These are phyloP conservation scores for Sabellastarte sp. DNA, from an alignment of 2,888 invertebrate genomes.

Conservation along the genomic window DNA sequence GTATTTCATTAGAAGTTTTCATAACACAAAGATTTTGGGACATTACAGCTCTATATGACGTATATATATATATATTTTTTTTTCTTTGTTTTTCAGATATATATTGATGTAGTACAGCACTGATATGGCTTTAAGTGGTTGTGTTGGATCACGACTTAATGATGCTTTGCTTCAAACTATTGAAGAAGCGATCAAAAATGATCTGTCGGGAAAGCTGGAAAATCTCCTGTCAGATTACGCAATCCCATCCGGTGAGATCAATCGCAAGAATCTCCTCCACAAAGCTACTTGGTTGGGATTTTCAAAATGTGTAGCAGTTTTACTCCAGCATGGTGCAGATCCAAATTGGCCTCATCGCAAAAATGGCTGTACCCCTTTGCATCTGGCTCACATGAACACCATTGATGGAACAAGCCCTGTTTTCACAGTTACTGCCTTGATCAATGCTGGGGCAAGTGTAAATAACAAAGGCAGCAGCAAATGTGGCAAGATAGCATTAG, in stretches of 20 bases:
- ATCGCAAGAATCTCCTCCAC: conserved; percentile 25
- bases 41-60: too few species aligned
- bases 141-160: conserved; percentile 20
- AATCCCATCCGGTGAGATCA: conserved; percentile 15
- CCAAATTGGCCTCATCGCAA: conserved; percentile 27
- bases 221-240: conserved; percentile 14
- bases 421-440: conserved; percentile 23
- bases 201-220: conserved; percentile 18
- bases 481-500: conserved; percentile 26
- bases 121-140: conserved; percentile 27
- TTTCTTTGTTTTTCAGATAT: too few species aligned
- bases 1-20: too few species aligned
- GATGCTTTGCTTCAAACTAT: conserved; percentile 25
- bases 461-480: conserved; percentile 27
- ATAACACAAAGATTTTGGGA: too few species aligned
- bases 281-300: conserved; percentile 32
- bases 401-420: conserved; percentile 29
- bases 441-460: conserved; percentile 26
- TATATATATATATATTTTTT: too few species aligned
- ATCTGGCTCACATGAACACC: conserved; percentile 33
- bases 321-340: conserved; percentile 24
- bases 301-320: conserved; percentile 24
- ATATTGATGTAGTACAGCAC: too few species aligned
- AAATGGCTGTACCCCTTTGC: conserved; percentile 34
- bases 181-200: conserved; percentile 30